Evolutionary conservation across 1,140 invertebrate species (phyloP).

Genomic region (Caenorhabditis inopinata): DNA sequence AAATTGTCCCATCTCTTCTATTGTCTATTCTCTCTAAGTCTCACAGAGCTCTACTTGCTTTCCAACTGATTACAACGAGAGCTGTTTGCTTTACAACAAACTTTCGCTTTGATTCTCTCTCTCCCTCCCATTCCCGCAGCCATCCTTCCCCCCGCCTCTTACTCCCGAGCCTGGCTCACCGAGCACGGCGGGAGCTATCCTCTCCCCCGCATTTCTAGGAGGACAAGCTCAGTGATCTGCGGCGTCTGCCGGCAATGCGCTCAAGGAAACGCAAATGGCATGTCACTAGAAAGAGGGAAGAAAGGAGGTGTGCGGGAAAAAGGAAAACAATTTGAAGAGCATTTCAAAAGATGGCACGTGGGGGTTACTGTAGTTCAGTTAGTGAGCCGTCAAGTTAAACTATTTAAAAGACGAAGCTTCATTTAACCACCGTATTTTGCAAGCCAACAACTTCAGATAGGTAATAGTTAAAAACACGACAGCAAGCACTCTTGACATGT

Average conservation of each 20-base stretch:
- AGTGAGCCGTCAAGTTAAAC: too few relatives aligned
- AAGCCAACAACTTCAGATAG: too few relatives aligned
- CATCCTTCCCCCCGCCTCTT: conserved; percentile 16
- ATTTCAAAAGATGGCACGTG: too few relatives aligned
- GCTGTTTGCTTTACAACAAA: conserved; percentile 21
- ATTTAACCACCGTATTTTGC: too few relatives aligned
- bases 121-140: too few relatives aligned
- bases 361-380: too few relatives aligned
- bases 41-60: not conserved
- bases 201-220: conserved; percentile 25
- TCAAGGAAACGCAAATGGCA: not conserved
- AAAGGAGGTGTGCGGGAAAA: too few relatives aligned
- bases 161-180: not conserved
- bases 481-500: too few relatives aligned
- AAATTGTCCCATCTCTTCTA: not conserved
- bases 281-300: not conserved
- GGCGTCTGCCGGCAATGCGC: not conserved
- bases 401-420: too few relatives aligned
- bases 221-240: not conserved
- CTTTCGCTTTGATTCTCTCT: not conserved
- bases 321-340: too few relatives aligned
- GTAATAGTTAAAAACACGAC: too few relatives aligned
- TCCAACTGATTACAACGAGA: conserved; percentile 23
- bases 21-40: not conserved
- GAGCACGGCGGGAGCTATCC: not conserved